phyloP scores from a whole-genome alignment of 2,888 invertebrate species.

The Cinara cedri region DNA sequence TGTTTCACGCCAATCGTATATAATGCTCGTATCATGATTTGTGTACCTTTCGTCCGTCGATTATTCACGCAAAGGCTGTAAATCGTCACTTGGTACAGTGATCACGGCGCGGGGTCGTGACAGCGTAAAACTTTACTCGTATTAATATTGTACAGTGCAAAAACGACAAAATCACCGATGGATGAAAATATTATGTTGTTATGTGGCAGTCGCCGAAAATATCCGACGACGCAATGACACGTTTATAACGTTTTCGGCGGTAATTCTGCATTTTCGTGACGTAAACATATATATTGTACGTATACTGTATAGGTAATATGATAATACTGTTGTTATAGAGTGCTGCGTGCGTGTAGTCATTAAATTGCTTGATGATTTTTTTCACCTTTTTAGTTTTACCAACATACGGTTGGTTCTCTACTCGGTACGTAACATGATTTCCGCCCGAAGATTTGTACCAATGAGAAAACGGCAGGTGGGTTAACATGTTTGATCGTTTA shows the following conservation, averaged over 20 bases:
- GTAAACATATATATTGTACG: too few relatives aligned
- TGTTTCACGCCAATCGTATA: constrained; percentile 17
- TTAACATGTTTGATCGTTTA: too few relatives aligned
- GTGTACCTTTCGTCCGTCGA: constrained; percentile 15
- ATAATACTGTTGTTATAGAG: too few relatives aligned
- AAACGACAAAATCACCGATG: neutral
- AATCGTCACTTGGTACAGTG: constrained; percentile 38
- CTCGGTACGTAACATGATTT: too few relatives aligned
- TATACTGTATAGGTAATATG: too few relatives aligned
- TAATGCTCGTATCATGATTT: neutral
- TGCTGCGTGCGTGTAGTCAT: too few relatives aligned
- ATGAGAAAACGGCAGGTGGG: too few relatives aligned
- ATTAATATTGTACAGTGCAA: neutral
- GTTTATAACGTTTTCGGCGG: too few relatives aligned
- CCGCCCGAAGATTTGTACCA: too few relatives aligned
- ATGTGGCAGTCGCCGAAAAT: neutral
- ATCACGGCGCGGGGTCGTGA: neutral
- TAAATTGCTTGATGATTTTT: neutral
- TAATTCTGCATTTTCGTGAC: too few relatives aligned
- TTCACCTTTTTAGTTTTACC: neutral
- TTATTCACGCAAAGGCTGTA: neutral
- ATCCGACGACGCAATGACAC: neutral
- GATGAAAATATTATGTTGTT: constrained; percentile 1
- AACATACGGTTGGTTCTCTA: too few relatives aligned
- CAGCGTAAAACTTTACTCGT: too few relatives aligned